phyloP scores from a whole-genome alignment of 2,888 invertebrate genomes.

The Ennomos erosarius region DNA sequence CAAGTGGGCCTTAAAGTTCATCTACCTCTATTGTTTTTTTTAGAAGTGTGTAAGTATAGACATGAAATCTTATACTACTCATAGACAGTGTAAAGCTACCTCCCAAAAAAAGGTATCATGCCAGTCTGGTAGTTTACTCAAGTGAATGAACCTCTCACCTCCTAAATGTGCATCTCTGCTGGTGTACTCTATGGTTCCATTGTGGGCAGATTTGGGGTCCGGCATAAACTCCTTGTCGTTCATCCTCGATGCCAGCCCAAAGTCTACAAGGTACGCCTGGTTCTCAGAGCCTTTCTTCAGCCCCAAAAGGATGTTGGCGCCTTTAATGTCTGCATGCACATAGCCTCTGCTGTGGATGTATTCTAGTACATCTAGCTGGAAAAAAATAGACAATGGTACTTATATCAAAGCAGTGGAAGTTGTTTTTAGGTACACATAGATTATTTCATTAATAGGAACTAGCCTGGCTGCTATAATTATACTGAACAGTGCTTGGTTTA shows the following conservation, averaged over 20 bases:
- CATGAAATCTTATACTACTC: too few species aligned
- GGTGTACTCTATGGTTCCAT: slow-evolving; percentile 98
- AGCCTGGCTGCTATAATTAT: too few species aligned
- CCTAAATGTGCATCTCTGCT: slow-evolving; percentile 98
- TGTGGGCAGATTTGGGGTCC: slow-evolving; percentile 96
- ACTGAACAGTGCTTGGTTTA: too few species aligned
- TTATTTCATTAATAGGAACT: too few species aligned
- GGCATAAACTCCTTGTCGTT: slow-evolving; percentile 92
- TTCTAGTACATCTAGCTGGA: slow-evolving; percentile 94
- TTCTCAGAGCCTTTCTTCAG: slow-evolving; percentile 86
- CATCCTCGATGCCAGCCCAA: slow-evolving; percentile 93
- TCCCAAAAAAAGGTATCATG: too few species aligned
- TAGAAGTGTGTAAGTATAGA: too few species aligned
- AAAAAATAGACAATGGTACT: slow-evolving; percentile 43
- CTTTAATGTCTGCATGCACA: slow-evolving; percentile 98
- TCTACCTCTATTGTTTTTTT: too few species aligned
- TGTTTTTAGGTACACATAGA: too few species aligned
- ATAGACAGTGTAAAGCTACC: too few species aligned
- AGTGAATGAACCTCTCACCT: slow-evolving; percentile 69
- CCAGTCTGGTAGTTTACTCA: too few species aligned
- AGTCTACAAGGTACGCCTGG: slow-evolving; percentile 96
- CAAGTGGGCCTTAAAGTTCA: too few species aligned
- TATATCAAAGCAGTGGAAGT: too few species aligned
- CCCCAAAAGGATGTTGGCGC: slow-evolving; percentile 95
- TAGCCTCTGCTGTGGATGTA: slow-evolving; percentile 96